Conservation (phyloP, 2,113 vertebrate genomes). For the Cyanistes caeruleus region DNA sequence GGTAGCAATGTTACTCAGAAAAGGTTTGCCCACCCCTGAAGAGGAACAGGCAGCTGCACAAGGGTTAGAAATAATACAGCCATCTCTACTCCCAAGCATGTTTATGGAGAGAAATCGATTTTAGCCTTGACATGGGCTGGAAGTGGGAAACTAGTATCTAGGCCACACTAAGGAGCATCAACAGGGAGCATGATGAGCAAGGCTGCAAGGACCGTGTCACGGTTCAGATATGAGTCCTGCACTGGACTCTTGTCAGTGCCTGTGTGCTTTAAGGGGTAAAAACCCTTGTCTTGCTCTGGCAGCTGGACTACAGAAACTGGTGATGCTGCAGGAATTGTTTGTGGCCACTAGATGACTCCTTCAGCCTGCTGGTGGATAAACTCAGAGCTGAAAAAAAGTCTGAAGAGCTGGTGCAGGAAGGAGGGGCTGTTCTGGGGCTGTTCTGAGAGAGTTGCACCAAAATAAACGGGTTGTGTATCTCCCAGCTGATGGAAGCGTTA, state of each 20-base stretch:
- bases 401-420: background rate
- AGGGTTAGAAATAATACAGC: background rate
- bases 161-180: accelerated
- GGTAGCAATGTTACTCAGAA: accelerated
- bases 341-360: constrained; percentile 66
- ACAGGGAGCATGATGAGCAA: accelerated
- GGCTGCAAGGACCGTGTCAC: accelerated
- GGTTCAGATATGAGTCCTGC: background rate
- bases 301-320: background rate
- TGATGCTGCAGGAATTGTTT: background rate
- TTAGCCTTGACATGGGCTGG: background rate
- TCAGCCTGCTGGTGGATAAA: background rate
- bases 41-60: background rate
- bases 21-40: background rate
- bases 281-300: background rate
- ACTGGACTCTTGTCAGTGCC: no score
- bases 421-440: accelerated
- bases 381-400: background rate
- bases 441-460: background rate
- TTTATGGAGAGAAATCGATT: background rate
- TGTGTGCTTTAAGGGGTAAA: background rate
- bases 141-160: background rate
- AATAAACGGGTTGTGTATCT: background rate
- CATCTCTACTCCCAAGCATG: accelerated
- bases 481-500: background rate